Evolutionary conservation across 2,797 vertebrate species (phyloP), one percentile per base, ranked within the genome.

Genomic region (Tinamus major): DNA sequence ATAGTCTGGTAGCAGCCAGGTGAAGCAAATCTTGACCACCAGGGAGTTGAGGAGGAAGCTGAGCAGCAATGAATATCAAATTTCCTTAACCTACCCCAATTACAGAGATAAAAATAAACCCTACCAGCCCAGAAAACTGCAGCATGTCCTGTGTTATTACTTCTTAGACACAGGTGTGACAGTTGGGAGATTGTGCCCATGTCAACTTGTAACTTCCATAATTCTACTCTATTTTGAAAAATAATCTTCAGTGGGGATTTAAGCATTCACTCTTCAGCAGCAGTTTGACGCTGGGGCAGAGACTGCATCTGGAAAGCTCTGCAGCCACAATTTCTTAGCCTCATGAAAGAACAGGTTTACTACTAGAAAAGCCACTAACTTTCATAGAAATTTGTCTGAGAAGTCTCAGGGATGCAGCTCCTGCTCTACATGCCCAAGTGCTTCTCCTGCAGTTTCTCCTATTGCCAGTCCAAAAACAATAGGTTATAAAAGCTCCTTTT

Each of bases 61-160:
- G 27, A 79, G 20, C 29, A 17, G 26, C 61, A 92, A 81, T 12
- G 19, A 91, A 94, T 64, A 68, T 2, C 67, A 74, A 35, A 74
- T 92, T 92, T 84, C 44, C 26, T 16, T 84, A 64, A 46, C 39
- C 46, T 79, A 88, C 4, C 39, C 74, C 85, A 94, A 35, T 90
- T 91, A 95, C 37, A 79, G 77, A 81, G 64, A 37, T 46, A 94
- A 95, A 93, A 93, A 92, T 92, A 91, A 78, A 78, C 46, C 74
- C 39, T 3, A 1, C 26, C 39, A 44, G 51, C 53, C 56, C 70
- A 51, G 87, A 91, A 88, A 44, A 49, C 67, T 62, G 59, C 46
- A 84, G 17, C 10, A 39, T 88, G 51, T 84, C 91, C 70, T 74
- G 7, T 64, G 29, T 35, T 70, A 86, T 90, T 89, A 81, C 21